Conservation (phyloP, 2,113 vertebrate genomes). For the Callopanchax toddi region DNA sequence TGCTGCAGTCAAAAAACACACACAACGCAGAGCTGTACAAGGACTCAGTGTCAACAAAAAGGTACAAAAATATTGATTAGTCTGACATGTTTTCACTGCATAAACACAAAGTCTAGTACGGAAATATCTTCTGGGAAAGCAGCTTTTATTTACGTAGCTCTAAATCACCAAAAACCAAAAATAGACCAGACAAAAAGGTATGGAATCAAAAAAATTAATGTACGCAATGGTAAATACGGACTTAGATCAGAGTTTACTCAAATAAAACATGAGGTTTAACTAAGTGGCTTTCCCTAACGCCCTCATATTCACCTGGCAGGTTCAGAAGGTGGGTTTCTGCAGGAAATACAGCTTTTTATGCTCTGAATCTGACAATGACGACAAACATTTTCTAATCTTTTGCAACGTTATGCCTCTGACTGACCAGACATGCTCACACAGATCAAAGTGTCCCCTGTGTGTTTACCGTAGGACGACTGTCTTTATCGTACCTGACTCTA, state of each 20-base stretch:
- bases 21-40: neutral
- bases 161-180: too few relatives aligned
- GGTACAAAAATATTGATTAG: constrained; percentile 29
- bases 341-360: too few relatives aligned
- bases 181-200: too few relatives aligned
- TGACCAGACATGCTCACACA: neutral
- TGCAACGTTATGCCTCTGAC: neutral
- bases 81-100: constrained; percentile 4
- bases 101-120: constrained; percentile 2
- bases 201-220: too few relatives aligned
- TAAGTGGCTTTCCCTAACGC: too few relatives aligned
- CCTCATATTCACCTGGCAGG: too few relatives aligned
- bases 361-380: neutral
- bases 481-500: too few relatives aligned
- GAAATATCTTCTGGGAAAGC: too few relatives aligned
- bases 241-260: too few relatives aligned
- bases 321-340: constrained; percentile 3
- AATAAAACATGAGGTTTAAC: too few relatives aligned
- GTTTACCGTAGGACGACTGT: constrained; percentile 24
- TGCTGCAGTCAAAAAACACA: neutral
- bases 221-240: too few relatives aligned
- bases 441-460: constrained; percentile 35
- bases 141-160: too few relatives aligned
- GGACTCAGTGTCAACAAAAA: constrained; percentile 9
- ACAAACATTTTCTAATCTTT: neutral